phyloP scores from a whole-genome alignment of 1,140 invertebrate genomes.

The Bradynema listronoti region DNA sequence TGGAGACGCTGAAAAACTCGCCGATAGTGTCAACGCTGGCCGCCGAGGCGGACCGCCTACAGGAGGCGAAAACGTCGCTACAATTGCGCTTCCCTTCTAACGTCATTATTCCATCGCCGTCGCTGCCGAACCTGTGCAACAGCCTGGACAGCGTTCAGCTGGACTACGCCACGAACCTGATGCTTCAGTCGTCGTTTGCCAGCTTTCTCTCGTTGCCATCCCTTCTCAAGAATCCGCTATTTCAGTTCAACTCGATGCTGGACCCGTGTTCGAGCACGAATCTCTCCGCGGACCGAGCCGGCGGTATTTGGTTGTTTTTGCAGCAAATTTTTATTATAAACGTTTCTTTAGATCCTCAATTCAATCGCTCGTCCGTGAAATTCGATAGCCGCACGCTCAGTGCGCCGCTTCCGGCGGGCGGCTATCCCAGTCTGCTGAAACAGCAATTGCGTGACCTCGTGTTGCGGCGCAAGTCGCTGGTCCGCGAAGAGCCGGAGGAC shows the following conservation, averaged over 20 bases:
- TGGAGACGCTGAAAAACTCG: background rate
- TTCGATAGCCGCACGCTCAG: conserved; percentile 36
- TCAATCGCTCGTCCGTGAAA: conserved; percentile 26
- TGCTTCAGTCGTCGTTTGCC: conserved; percentile 42
- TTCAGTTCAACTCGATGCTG: conserved; percentile 28
- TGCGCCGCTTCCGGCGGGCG: conserved; percentile 40
- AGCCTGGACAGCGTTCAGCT: conserved; percentile 25
- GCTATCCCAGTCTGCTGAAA: conserved; percentile 54
- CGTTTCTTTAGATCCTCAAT: background rate
- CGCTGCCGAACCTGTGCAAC: conserved; percentile 45
- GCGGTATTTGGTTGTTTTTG: conserved; percentile 5
- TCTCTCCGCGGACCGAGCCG: no score
- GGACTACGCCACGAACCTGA: conserved; percentile 37
- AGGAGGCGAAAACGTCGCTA: conserved; percentile 14
- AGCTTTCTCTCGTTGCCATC: conserved; percentile 51
- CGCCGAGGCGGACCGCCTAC: conserved; percentile 4
- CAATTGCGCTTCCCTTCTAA: conserved; percentile 31
- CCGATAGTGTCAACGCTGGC: background rate
- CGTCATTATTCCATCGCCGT: conserved; percentile 52
- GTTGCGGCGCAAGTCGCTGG: conserved; percentile 48
- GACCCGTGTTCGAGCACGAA: conserved; percentile 20
- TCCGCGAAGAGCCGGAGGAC: conserved; percentile 54
- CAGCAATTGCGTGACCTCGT: conserved; percentile 56
- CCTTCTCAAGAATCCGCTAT: conserved; percentile 37
- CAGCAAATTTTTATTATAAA: conserved; percentile 2